Base-by-base conservation (phyloP, 2,113 vertebrate genomes). In the Lethenteron reissneri region DNA sequence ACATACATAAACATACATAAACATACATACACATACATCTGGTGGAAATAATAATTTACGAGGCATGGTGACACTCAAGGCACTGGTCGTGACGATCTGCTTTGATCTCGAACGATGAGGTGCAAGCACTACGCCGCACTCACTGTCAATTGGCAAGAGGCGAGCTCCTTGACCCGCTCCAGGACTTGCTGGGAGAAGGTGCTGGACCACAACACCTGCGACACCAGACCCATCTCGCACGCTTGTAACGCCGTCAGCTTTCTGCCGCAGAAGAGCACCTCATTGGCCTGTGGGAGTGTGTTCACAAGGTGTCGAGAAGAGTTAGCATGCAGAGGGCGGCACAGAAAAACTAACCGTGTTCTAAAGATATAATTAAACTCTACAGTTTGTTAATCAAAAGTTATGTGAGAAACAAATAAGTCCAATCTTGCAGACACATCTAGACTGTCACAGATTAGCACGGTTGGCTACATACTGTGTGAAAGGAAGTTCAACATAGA, bases 181-280 rank as follows among this genome's bases (percentile, higher is more conserved):
- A 91, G 91, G 72, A 99, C 92, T 83, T 99, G 92, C 79, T 97
- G 92, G 69, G 84, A 88, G 81, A 97, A 99, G 3, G 92, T 96
- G 74, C 85, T 90, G 0, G 94, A 91, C 92, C 94, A 99, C 58
- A 99, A 87, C 72, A 99, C 94, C 81, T 97, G 94, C 11, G 92
- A 97, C 56, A 99, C 90, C 77, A 99, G 78, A 73, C 94, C 94
- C 78, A 95, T 97, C 75, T 84, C 83, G 74, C 92, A 96, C 1
- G 92, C 94, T 79, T 99, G 92, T 82, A 94, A 90, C 0, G 94
- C 94, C 0, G 94, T 99, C 80, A 99, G 56, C 81, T 95, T 99
- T 78, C 92, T 87, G 72, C 88, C 88, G 19, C 90, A 89, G 73
- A 99, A 85, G 74, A 96, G 80, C 87, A 97, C 87, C 79, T 99